Base-by-base conservation (phyloP, 1,140 invertebrate species). In the Drosophila aff. region DNA sequence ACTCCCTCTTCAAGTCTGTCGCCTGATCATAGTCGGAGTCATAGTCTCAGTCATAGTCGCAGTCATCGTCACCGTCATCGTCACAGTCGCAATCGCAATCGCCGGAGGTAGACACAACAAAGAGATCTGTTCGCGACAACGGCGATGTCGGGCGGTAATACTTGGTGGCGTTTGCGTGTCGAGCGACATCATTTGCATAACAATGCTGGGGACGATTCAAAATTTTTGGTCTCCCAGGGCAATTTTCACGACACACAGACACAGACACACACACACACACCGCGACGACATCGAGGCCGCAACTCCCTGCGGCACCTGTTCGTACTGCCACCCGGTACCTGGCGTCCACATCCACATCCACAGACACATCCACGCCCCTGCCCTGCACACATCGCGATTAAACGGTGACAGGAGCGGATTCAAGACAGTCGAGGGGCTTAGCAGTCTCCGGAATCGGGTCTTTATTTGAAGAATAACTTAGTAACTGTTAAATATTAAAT, bases 141-240 rank as follows among this genome's bases (percentile, higher is more conserved):
- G 61, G 71, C 49, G 66, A 44, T 61, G 43, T 41, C 53, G 38
- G 46, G 62, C 66, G 62, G 41, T 49, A 18, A 38, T 38, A 38
- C 36, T 40, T 40, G 66, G 66, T 76, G 76, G 63, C 76, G 83
- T 76, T 90, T 91, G 86, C 86, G 86, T 90, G 86, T 82, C 87
- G 82, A 90, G 86, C 79, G 82, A 82, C 81, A 83, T 91, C 79
- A 90, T 90, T 90, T 90, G 87, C 85, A 90, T 90, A 90, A 90
- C 85, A 90, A 90, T 90, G 86, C 85, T 89, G 84, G 84, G 81
- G 84, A 90, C 86, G 85, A 90, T 90, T 89, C 77, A 83, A 83
- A 87, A 87, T 87, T 87, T 89, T 89, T 89, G 84, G 81, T 89
- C 84, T 89, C 81, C 84, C 83, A 87, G 83, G 87, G 83, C 80